These are phyloP conservation scores for Anguilla japonica DNA, from an alignment of 2,113 vertebrate species.

Conservation along the genomic window DNA sequence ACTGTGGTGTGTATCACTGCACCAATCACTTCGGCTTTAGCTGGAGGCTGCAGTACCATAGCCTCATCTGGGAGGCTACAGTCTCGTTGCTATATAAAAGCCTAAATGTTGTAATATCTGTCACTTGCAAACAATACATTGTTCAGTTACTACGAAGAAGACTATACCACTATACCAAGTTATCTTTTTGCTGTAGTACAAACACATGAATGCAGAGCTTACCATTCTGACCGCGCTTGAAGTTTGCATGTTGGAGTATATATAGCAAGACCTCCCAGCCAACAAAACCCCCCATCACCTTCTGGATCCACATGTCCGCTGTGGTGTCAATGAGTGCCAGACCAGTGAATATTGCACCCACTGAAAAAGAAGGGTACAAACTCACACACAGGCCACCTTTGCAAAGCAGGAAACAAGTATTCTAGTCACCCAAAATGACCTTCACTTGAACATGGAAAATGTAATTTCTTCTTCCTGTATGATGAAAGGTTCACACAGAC, in stretches of 20 bases:
- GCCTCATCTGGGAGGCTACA: background rate
- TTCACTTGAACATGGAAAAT: background rate
- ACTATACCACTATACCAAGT: too few relatives aligned
- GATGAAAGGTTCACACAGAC: too few relatives aligned
- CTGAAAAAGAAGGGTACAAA: slow-evolving; percentile 46
- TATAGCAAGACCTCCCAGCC: slow-evolving; percentile 65
- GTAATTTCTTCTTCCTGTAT: background rate
- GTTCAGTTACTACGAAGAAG: too few relatives aligned
- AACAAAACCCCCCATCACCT: slow-evolving; percentile 72
- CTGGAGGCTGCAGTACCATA: too few relatives aligned
- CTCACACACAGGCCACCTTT: background rate
- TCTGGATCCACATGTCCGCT: slow-evolving; percentile 56
- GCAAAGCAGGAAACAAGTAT: background rate
- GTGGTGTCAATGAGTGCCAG: slow-evolving; percentile 55
- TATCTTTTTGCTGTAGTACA: too few relatives aligned
- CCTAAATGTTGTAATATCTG: too few relatives aligned
- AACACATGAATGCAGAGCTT: background rate
- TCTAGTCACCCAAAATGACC: background rate
- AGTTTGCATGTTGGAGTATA: slow-evolving; percentile 50
- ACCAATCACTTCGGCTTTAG: background rate
- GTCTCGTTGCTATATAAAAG: too few relatives aligned
- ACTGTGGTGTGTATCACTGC: background rate
- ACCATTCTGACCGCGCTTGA: slow-evolving; percentile 41
- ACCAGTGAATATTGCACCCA: slow-evolving; percentile 71
- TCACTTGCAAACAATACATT: too few relatives aligned